Evolutionary conservation across 2,888 invertebrate species (phyloP).

Genomic region (Mythimna loreyi): DNA sequence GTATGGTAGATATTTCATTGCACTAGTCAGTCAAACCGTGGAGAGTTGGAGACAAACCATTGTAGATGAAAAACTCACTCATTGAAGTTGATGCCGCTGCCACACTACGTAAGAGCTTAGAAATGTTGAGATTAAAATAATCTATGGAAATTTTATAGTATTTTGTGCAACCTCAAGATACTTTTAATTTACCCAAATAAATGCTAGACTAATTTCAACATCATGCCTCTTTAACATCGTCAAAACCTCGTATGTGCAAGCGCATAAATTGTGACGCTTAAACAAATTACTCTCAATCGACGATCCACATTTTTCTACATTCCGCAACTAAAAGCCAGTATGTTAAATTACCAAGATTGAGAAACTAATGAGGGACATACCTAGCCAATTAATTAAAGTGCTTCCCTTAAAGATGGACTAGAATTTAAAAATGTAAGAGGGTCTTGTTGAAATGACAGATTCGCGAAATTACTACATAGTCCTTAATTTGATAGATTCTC

Average conservation of each 20-base stretch:
- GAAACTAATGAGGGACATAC: slow-evolving; percentile 40
- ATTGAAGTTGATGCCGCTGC: neutral
- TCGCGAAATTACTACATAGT: too few relatives aligned
- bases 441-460: neutral
- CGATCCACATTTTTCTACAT: slow-evolving; percentile 67
- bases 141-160: neutral
- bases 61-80: too few relatives aligned
- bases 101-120: too few relatives aligned
- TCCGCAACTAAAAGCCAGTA: slow-evolving; percentile 43
- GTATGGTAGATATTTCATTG: too few relatives aligned
- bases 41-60: too few relatives aligned
- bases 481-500: too few relatives aligned
- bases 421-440: slow-evolving; percentile 25
- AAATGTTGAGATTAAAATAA: too few relatives aligned
- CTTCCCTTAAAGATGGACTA: slow-evolving; percentile 29
- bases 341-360: slow-evolving; percentile 43
- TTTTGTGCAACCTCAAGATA: neutral
- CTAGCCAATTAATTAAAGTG: slow-evolving; percentile 33
- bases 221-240: neutral
- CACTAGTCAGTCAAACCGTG: too few relatives aligned
- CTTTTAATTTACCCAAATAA: neutral
- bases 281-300: slow-evolving; percentile 72
- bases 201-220: neutral
- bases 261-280: slow-evolving; percentile 65
- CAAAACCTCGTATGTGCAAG: slow-evolving; percentile 28